Base-by-base conservation (phyloP, 2,888 invertebrate genomes). In the Coenonympha arcania region DNA sequence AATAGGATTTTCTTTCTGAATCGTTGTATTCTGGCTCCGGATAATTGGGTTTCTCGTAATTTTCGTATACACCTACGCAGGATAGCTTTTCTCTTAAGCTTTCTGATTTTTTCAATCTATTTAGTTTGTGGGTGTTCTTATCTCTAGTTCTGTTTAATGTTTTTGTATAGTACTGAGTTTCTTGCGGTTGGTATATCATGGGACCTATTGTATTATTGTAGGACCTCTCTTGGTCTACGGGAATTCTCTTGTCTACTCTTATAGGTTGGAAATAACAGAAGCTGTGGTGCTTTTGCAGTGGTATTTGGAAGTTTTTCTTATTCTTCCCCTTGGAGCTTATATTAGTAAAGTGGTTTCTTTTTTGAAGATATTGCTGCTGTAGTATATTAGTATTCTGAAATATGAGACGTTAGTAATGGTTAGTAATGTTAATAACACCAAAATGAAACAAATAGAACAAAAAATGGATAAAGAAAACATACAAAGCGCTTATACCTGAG, bases 241-340 rank as follows among this genome's bases (percentile, higher is more conserved):
- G 79, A 18, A 83, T 77, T 60, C 89, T 85, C 60, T 89, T 89
- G 63, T 89, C 89, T 63, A 86, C 81, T 68, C 89, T 88, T 58
- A 90, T 89, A 4, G 90, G 90, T 78, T 90, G 90, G 61, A 90
- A 90, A 62, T 90, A 90, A 65, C 89, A 90, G 67, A 90, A 90
- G 69, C 90, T 90, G 72, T 90, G 89, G 63, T 90, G 89, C 69
- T 90, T 90, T 69, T 90, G 90, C 31, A 90, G 68, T 1, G 89
- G 89, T 61, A 89, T 88, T 83, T 90, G 89, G 60, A 90, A 89
- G 58, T 88, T 88, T 76, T 90, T 90, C 79, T 89, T 89, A 63
- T 88, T 80, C 62, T 86, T 86, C 34, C 83, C 82, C 71, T 86
- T 86, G 50, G 79, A 71, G 61, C 73, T 82, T 68, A 82, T 59